Evolutionary conservation across 2,113 vertebrate species (phyloP).

Genomic region (Silurus asotus): DNA sequence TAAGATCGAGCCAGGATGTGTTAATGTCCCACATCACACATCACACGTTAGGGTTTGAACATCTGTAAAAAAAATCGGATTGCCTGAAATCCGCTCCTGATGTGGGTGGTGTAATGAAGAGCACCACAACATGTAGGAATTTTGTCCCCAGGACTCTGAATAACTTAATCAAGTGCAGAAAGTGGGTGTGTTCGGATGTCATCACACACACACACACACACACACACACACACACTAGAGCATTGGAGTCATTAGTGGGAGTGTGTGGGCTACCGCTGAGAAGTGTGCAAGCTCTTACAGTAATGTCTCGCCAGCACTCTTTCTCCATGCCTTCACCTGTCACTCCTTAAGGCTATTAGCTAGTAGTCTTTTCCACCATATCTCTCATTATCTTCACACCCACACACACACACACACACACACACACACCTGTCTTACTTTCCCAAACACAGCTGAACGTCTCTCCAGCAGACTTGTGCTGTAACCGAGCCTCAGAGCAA

Average conservation of each 20-base stretch:
- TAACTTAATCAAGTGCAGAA: conserved; percentile 26
- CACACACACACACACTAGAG: neutral
- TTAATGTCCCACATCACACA: neutral
- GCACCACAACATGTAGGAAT: conserved; percentile 18
- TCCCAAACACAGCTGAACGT: neutral
- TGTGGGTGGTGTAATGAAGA: conserved; percentile 19
- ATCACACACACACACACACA: conserved; percentile 31
- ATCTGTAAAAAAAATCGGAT: neutral
- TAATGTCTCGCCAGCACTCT: conserved; percentile 39
- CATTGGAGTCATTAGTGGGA: conserved; percentile 39
- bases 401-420: neutral
- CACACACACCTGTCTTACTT: neutral
- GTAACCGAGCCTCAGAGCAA: neutral
- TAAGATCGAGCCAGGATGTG: neutral
- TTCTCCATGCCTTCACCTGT: conserved; percentile 2
- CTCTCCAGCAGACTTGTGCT: neutral
- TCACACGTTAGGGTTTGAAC: neutral
- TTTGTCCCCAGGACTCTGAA: conserved; percentile 10
- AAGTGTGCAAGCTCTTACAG: conserved; percentile 47
- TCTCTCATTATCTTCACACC: conserved; percentile 9
- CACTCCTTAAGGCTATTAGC: conserved; percentile 20
- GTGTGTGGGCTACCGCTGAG: conserved; percentile 25
- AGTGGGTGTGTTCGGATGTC: conserved; percentile 28
- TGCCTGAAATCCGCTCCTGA: conserved; percentile 4
- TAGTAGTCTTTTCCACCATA: neutral